phyloP scores from a whole-genome alignment of 2,113 vertebrate genomes.

The Verasper variegatus region DNA sequence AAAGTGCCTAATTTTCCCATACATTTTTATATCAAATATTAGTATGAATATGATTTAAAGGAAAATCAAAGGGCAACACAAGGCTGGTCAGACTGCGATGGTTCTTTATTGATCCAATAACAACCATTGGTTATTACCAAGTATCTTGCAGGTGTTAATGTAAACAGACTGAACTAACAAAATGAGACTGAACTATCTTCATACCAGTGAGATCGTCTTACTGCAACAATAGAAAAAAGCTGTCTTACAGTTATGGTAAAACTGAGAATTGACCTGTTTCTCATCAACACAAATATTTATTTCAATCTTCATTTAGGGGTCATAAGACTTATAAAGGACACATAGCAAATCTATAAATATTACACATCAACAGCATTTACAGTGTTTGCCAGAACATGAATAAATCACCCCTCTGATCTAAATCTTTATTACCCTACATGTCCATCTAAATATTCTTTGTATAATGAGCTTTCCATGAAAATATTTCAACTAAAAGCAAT shows the following conservation, averaged over 20 bases:
- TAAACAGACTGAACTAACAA: no score
- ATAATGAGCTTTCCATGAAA: slow-evolving; percentile 54
- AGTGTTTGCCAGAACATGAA: slow-evolving; percentile 18
- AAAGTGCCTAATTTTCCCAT: no score
- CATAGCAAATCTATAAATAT: no score
- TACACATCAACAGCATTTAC: slow-evolving; percentile 30
- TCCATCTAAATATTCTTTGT: slow-evolving; percentile 25
- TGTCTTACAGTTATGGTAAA: neutral
- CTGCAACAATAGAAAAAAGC: neutral
- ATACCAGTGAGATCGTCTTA: no score
- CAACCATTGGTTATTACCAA: neutral
- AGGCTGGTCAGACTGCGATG: neutral
- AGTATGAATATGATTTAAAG: neutral
- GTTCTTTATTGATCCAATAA: slow-evolving; percentile 44
- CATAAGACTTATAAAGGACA: slow-evolving; percentile 7
- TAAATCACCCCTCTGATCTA: neutral
- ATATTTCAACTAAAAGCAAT: slow-evolving; percentile 52
- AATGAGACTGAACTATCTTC: no score
- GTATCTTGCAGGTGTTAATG: no score
- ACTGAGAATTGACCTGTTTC: neutral
- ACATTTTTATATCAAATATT: no score
- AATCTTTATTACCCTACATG: slow-evolving; percentile 11
- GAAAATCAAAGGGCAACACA: neutral
- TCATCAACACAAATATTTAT: neutral
- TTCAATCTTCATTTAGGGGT: neutral